Percentiles rank a stretch among this genome's conserved stretches.
Evolutionary conservation across 2,797 vertebrate genomes (phyloP).

Genomic region (Esox masquinongy): DNA sequence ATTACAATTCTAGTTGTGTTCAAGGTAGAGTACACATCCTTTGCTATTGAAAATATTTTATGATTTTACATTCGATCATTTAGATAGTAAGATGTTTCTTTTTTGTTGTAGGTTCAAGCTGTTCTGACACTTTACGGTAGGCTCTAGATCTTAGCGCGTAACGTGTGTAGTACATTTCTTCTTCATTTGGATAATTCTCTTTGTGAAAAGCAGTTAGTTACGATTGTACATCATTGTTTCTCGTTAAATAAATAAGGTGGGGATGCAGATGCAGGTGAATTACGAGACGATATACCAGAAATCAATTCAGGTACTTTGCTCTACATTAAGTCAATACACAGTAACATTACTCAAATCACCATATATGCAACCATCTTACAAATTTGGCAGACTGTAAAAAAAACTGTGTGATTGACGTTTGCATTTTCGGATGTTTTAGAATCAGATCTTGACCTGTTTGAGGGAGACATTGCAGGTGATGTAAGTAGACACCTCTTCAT

Average conservation of each 20-base stretch:
- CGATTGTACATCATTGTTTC: background rate
- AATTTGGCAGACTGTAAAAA: background rate
- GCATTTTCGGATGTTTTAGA: conserved; percentile 59
- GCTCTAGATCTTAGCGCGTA: conserved; percentile 2
- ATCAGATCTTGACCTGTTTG: conserved; percentile 78
- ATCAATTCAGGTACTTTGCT: conserved; percentile 82
- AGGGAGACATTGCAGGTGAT: conserved; percentile 85
- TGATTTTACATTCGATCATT: background rate
- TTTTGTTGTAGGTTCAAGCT: conserved; percentile 57
- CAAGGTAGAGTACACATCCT: conserved; percentile 50
- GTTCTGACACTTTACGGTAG: conserved; percentile 54
- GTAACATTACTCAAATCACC: background rate
- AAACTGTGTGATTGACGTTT: background rate
- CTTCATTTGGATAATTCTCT: background rate
- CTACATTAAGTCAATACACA: background rate
- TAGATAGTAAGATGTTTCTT: conserved; percentile 16
- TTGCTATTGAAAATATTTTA: background rate
- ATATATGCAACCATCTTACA: background rate
- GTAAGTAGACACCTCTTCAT: conserved; percentile 72
- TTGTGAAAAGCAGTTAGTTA: background rate
- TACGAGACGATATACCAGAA: conserved; percentile 81
- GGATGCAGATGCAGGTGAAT: conserved; percentile 69
- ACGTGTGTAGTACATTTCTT: background rate
- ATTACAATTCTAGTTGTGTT: conserved; percentile 46
- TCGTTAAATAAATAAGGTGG: conserved; percentile 51